These are phyloP conservation scores for Lasioglossum leucozonium DNA, from an alignment of 2,888 invertebrate genomes.

Conservation along the genomic window DNA sequence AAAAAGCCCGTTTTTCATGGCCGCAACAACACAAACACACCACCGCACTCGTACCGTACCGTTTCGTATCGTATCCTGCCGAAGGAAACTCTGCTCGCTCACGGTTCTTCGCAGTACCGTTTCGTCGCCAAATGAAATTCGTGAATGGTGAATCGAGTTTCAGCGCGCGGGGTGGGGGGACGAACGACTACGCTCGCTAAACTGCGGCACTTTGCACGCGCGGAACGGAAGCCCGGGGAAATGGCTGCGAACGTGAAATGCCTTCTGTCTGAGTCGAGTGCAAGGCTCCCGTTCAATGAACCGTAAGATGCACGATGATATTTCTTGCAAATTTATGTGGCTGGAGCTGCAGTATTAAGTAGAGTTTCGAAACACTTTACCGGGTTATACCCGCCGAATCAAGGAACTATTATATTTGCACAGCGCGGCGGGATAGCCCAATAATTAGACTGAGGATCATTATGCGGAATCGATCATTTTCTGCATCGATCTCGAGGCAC, in stretches of 20 bases:
- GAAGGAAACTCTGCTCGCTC: background rate
- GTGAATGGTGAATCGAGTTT: slow-evolving; percentile 26
- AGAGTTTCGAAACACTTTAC: slow-evolving; percentile 2
- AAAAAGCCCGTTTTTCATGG: slow-evolving; percentile 27
- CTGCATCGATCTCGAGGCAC: too few relatives aligned
- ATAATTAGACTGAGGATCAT: background rate
- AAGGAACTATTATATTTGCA: background rate
- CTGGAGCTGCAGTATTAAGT: background rate
- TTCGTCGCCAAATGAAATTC: slow-evolving; percentile 34
- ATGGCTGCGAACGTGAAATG: slow-evolving; percentile 22
- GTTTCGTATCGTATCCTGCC: background rate
- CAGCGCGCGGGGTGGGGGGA: background rate
- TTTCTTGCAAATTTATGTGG: background rate
- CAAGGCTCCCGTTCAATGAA: background rate
- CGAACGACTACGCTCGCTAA: slow-evolving; percentile 8
- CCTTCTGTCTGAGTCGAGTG: slow-evolving; percentile 15
- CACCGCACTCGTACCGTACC: background rate
- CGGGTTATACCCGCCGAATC: background rate
- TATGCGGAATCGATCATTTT: too few relatives aligned
- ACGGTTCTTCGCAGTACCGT: background rate
- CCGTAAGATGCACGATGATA: slow-evolving; percentile 7
- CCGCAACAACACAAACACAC: slow-evolving; percentile 18
- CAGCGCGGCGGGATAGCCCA: background rate
- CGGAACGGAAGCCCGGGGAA: background rate
- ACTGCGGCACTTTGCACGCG: slow-evolving; percentile 18